Base-by-base conservation (phyloP, 2,797 vertebrate genomes). In the Silurus aristotelis region DNA sequence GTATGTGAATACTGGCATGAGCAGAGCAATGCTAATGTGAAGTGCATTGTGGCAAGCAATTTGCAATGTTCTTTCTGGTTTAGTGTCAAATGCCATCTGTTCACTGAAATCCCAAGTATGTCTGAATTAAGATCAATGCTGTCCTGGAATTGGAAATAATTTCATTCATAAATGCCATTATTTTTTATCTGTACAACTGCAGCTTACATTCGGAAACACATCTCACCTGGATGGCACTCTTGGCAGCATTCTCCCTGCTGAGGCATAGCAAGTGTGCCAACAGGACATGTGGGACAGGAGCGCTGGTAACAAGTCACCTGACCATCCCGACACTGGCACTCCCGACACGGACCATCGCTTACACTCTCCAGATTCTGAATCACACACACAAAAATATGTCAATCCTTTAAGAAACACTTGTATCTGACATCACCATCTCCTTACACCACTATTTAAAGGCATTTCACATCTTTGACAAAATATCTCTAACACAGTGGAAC, bases 301-400 rank as follows among this genome's bases (percentile, higher is more conserved):
- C 84, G 95, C 83, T 94, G 92, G 48, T 96, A 98, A 91, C 98
- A 99, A n/a, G 90, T 95, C 88, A 96, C 94, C 68, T 89, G 93
- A 0, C 91, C 87, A 0, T 91, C 89, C 3, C 5, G 92, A 85
- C 98, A 99, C 73, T 97, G 92, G 1, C 98, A 99, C 19, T 96
- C 87, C 3, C 87, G 86, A 82, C 98, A 99, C 0, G 66, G 89
- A 3, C 94, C 94, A 0, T 96, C 96, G 0, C 86, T 88, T 96
- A 97, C 97, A 1, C 78, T 92, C 82, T 95, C 91, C 17, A 93
- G 90, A 0, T 93, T 90, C 97, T 96, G 86, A 48, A 25, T 0
- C 2, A 83, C 88, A 85, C 27, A 76, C 46, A 79, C 52, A 48
- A 6, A 15, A 13, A 31, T 12, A 22, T 15, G n/a, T 27, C 48